Conservation (phyloP, 2,113 vertebrate genomes). For the Myotis davidii region DNA sequence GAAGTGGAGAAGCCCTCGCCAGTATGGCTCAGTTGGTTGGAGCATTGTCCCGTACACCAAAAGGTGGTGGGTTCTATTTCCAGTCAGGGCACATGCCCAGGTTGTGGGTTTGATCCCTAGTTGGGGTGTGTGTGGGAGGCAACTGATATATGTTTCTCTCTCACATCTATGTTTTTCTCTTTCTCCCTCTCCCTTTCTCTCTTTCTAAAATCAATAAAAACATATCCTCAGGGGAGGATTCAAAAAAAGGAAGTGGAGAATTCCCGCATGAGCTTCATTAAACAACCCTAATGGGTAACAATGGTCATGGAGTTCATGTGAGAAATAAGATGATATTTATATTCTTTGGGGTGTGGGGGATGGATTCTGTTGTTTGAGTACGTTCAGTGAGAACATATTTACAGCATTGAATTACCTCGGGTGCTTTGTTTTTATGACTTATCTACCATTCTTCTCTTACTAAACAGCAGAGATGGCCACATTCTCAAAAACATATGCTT, state of each 20-base stretch:
- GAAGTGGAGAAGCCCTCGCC: background rate
- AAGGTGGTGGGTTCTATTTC: too few relatives aligned
- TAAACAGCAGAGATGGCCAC: constrained; percentile 61
- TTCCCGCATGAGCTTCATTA: background rate
- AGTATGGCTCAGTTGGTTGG: too few relatives aligned
- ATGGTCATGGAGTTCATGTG: background rate
- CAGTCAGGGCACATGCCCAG: too few relatives aligned
- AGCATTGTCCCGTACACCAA: too few relatives aligned
- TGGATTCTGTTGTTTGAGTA: constrained; percentile 37
- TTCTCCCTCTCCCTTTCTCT: too few relatives aligned
- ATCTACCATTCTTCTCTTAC: constrained; percentile 60
- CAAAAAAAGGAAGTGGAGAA: too few relatives aligned
- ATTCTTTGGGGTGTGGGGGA: background rate
- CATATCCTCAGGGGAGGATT: too few relatives aligned
- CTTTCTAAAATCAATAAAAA: too few relatives aligned
- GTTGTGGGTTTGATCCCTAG: too few relatives aligned
- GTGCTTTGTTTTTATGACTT: constrained; percentile 60
- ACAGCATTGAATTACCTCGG: constrained; percentile 7
- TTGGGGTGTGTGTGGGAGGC: too few relatives aligned
- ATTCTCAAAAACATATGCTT: constrained; percentile 60
- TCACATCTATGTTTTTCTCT: too few relatives aligned
- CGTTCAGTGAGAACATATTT: constrained; percentile 64
- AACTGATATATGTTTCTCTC: too few relatives aligned
- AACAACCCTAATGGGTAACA: constrained; percentile 27
- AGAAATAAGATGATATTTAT: constrained; percentile 36